These are phyloP conservation scores for Jordanella pulchra DNA, from an alignment of 2,797 vertebrate species.

Conservation along the genomic window DNA sequence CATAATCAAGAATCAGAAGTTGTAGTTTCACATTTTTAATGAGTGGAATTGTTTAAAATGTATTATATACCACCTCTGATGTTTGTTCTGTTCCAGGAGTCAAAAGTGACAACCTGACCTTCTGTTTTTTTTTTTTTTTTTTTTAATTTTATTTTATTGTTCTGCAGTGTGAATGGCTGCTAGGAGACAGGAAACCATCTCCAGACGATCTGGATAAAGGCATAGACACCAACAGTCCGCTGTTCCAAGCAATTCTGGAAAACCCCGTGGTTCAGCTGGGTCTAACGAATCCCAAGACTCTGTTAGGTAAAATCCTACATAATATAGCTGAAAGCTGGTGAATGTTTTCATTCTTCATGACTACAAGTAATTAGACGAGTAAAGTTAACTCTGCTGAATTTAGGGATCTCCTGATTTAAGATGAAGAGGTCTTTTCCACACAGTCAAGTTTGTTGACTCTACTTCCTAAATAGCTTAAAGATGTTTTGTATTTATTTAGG, in stretches of 20 bases:
- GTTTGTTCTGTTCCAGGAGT: background rate
- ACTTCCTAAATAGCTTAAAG: background rate
- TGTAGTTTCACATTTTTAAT: background rate
- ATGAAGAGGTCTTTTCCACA: background rate
- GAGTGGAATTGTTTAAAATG: background rate
- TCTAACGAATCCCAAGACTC: conserved; percentile 95
- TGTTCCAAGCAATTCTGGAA: conserved; percentile 98
- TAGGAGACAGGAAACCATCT: conserved; percentile 95
- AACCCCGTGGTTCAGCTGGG: conserved; percentile 98
- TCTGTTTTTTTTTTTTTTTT: background rate
- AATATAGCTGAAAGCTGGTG: background rate
- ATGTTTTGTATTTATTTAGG: background rate
- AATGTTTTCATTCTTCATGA: background rate
- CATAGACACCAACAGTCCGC: conserved; percentile 92
- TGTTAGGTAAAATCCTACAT: conserved; percentile 82
- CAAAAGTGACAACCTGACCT: background rate
- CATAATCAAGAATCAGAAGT: background rate
- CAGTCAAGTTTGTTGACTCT: background rate
- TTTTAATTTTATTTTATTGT: no score
- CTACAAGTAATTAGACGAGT: background rate
- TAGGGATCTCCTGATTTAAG: background rate
- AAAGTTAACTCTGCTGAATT: background rate
- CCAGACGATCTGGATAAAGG: conserved; percentile 97
- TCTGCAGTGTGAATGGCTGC: conserved; percentile 94
- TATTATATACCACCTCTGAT: background rate